phyloP scores from a whole-genome alignment of 2,888 invertebrate species.

The Limnephilus marmoratus region DNA sequence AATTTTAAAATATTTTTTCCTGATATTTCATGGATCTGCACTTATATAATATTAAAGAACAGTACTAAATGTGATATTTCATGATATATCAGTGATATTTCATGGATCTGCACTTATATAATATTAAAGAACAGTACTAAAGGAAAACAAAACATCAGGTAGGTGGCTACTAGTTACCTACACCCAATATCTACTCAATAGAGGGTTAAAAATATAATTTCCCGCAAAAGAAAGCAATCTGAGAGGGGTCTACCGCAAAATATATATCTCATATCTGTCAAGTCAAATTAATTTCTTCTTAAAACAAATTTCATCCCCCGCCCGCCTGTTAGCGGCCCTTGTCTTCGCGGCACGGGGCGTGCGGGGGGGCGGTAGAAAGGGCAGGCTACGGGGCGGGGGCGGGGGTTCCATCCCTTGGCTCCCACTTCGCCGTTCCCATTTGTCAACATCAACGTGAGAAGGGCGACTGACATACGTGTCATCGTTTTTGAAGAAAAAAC shows the following conservation, averaged over 20 bases:
- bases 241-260: conserved; percentile 37
- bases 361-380: conserved; percentile 20
- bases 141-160: background rate
- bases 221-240: conserved; percentile 16
- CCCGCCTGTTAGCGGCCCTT: conserved; percentile 56
- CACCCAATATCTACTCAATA: background rate
- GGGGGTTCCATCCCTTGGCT: conserved; percentile 31
- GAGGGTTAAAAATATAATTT: conserved; percentile 17
- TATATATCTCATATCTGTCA: conserved; percentile 66
- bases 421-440: conserved; percentile 64
- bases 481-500: conserved; percentile 63
- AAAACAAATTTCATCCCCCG: conserved; percentile 65
- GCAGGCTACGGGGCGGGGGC: conserved; percentile 7
- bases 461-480: conserved; percentile 66
- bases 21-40: too few species aligned
- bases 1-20: too few species aligned
- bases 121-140: background rate
- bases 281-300: conserved; percentile 67
- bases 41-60: too few species aligned
- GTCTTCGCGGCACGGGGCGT: conserved; percentile 51
- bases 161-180: background rate
- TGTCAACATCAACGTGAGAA: conserved; percentile 65
- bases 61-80: too few species aligned
- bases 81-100: too few species aligned
- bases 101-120: too few species aligned